Percentiles rank a stretch among this genome's conserved stretches.
phyloP scores from a whole-genome alignment of 2,797 vertebrate species.

The Manis javanica region DNA sequence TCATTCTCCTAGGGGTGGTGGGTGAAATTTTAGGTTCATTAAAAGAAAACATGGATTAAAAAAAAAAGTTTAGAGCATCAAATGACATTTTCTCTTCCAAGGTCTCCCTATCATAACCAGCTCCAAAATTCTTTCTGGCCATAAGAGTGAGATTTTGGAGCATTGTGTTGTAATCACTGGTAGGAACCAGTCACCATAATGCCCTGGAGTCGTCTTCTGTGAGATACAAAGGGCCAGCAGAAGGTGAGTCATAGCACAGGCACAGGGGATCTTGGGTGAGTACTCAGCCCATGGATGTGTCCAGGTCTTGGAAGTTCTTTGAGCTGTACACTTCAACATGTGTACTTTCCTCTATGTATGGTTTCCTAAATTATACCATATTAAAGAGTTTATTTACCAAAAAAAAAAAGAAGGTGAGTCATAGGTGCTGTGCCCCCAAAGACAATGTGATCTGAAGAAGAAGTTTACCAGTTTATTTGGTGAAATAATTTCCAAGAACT shows the following conservation, averaged over 20 bases:
- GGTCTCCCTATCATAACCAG: background rate
- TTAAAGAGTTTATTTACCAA: background rate
- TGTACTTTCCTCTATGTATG: background rate
- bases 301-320: background rate
- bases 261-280: too few relatives aligned
- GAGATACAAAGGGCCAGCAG: background rate
- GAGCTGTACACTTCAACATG: accelerated
- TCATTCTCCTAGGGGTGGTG: background rate
- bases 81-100: background rate
- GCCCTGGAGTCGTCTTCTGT: background rate
- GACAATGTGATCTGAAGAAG: background rate
- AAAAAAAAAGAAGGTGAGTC: background rate
- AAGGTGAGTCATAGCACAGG: background rate
- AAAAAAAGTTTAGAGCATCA: background rate
- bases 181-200: background rate
- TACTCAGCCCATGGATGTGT: accelerated
- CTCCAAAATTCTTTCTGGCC: background rate
- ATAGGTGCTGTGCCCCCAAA: background rate
- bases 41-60: background rate
- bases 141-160: background rate
- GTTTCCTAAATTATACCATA: background rate
- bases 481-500: background rate
- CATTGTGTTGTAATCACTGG: background rate
- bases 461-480: conserved; percentile 55
- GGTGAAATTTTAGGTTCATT: background rate